Evolutionary conservation across 2,888 invertebrate genomes (phyloP).

Genomic region (Lissocephala sabroskyi): DNA sequence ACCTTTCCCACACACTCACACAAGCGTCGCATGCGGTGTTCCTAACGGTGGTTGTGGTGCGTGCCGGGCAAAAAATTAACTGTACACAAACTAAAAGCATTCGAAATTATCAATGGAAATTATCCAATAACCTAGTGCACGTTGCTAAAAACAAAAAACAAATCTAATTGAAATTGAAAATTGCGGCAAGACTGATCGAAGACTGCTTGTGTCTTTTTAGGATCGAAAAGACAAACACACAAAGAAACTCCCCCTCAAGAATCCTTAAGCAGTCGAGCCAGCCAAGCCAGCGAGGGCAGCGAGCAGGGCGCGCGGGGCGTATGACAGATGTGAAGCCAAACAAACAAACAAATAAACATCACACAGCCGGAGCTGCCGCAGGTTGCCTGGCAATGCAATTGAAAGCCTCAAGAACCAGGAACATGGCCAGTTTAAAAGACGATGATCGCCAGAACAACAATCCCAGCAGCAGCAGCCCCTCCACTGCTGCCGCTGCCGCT

Average conservation of each 20-base stretch:
- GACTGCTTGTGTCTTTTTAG: conserved; percentile 59
- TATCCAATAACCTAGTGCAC: conserved; percentile 42
- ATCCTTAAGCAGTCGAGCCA: no score
- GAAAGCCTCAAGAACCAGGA: conserved; percentile 48
- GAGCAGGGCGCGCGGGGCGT: neutral
- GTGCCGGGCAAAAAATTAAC: conserved; percentile 30
- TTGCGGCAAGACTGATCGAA: conserved; percentile 41
- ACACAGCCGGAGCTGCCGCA: no score
- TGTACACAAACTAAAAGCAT: conserved; percentile 22
- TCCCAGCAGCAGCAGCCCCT: conserved; percentile 8
- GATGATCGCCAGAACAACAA: conserved; percentile 35
- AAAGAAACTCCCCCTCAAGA: conserved; percentile 9
- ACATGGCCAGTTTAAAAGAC: conserved; percentile 58
- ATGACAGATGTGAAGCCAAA: conserved; percentile 4
- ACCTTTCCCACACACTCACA: no score
- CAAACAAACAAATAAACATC: no score
- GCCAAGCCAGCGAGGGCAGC: conserved; percentile 22
- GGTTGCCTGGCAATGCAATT: conserved; percentile 61
- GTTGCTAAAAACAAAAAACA: conserved; percentile 40
- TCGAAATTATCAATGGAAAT: no score
- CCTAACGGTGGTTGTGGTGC: conserved; percentile 50
- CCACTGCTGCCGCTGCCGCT: neutral
- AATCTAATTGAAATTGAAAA: conserved; percentile 38
- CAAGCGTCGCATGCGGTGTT: neutral
- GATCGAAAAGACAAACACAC: conserved; percentile 18